A percentile compares a stretch with the other conserved stretches of the same genome.
These are phyloP conservation scores for Mixornis gularis DNA, from an alignment of 2,113 vertebrate genomes.

Conservation along the genomic window DNA sequence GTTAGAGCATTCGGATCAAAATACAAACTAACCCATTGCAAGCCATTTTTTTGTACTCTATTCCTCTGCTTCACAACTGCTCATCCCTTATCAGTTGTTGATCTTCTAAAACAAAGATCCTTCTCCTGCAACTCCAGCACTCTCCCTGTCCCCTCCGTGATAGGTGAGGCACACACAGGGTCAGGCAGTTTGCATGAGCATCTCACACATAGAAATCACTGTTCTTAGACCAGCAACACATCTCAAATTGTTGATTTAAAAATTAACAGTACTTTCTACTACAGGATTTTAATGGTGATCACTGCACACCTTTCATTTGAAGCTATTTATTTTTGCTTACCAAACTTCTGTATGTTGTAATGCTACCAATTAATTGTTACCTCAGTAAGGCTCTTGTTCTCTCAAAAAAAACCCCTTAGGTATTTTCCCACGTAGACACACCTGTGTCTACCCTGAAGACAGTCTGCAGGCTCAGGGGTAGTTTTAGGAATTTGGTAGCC, in stretches of 20 bases:
- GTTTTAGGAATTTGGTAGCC: not conserved
- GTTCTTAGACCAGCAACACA: not conserved
- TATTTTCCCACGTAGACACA: not conserved
- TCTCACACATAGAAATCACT: not conserved
- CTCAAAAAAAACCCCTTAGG: fast-evolving
- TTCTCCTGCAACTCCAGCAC: not conserved
- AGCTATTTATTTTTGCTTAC: not conserved
- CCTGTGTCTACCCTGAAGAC: not conserved
- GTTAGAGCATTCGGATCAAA: not conserved
- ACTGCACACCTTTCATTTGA: not conserved
- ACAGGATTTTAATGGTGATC: not conserved
- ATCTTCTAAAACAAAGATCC: not conserved
- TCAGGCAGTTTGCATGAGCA: not conserved
- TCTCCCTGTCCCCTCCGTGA: not conserved
- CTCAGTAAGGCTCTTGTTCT: not conserved
- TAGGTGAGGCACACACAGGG: not conserved
- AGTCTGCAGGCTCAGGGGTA: not conserved
- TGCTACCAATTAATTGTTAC: not conserved
- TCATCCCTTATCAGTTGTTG: not conserved
- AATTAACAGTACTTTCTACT: not conserved
- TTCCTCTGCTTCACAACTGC: not conserved
- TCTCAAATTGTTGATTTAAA: not conserved
- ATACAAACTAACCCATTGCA: not conserved
- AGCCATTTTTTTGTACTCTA: not conserved
- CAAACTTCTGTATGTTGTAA: not conserved